phyloP scores from a whole-genome alignment of 2,888 invertebrate genomes.

The Drosophila hawaiiensis region DNA sequence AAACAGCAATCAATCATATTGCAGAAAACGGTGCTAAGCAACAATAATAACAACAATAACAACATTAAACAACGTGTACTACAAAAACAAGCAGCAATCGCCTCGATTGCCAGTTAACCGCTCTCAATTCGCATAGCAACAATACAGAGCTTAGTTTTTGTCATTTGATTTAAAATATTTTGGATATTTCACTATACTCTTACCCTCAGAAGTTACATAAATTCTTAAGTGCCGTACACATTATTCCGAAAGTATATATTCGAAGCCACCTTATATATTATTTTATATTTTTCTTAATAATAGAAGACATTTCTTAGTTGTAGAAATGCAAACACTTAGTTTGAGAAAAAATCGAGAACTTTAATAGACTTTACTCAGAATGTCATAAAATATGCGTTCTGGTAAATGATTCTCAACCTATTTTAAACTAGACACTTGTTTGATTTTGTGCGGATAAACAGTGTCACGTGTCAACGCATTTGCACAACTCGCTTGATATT shows the following conservation, averaged over 20 bases:
- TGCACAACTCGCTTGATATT: not conserved
- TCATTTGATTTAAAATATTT: not conserved
- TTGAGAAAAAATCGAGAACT: not conserved
- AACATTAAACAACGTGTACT: conserved; percentile 18
- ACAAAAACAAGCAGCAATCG: conserved; percentile 29
- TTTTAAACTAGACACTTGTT: not conserved
- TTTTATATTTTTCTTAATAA: not conserved
- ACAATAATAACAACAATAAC: conserved; percentile 9
- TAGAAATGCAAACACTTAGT: not conserved
- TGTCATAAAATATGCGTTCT: not conserved
- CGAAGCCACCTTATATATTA: too few relatives aligned
- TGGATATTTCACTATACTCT: not conserved
- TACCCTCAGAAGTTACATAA: not conserved
- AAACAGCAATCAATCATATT: conserved; percentile 74
- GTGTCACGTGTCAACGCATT: not conserved
- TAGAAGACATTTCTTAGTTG: not conserved
- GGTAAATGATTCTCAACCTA: not conserved
- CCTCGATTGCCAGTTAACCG: conserved; percentile 11
- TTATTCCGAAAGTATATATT: not conserved
- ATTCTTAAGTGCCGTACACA: not conserved
- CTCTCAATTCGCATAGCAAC: conserved; percentile 9
- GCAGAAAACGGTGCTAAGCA: conserved; percentile 7
- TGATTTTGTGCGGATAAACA: not conserved
- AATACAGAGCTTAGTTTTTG: conserved; percentile 18
- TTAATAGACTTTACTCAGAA: not conserved